phyloP scores from a whole-genome alignment of 1,140 invertebrate genomes.

The Anthonomus grandis region DNA sequence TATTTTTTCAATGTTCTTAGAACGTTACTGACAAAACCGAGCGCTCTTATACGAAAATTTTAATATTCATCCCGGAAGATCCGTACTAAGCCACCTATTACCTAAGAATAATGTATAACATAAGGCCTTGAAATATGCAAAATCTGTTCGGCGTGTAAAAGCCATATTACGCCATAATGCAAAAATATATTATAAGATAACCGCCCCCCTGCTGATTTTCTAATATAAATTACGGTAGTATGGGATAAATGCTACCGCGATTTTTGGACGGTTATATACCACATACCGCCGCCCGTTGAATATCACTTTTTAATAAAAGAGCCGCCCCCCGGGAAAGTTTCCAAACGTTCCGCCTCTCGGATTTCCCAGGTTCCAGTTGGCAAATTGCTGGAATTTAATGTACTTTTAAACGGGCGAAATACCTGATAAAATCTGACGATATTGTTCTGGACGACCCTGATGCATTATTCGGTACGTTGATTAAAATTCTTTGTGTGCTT shows the following conservation, averaged over 20 bases:
- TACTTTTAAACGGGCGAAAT: conserved; percentile 3
- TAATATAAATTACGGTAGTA: conserved; percentile 5
- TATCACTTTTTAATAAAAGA: background rate
- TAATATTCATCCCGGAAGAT: too few species aligned
- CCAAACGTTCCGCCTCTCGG: too few species aligned
- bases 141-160: too few species aligned
- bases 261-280: background rate
- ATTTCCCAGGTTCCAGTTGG: background rate
- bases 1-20: too few species aligned
- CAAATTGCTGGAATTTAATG: conserved; percentile 1
- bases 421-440: conserved; percentile 5
- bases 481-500: too few species aligned
- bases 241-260: conserved; percentile 1
- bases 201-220: conserved; percentile 1
- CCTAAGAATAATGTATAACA: too few species aligned
- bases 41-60: too few species aligned
- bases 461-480: too few species aligned
- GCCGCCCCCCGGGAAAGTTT: background rate
- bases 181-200: conserved; percentile 2
- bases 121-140: too few species aligned
- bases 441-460: too few species aligned
- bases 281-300: background rate
- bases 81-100: too few species aligned
- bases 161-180: background rate
- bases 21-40: too few species aligned